Evolutionary conservation across 2,797 vertebrate genomes (phyloP).

Genomic region (Hydrolagus colliei): DNA sequence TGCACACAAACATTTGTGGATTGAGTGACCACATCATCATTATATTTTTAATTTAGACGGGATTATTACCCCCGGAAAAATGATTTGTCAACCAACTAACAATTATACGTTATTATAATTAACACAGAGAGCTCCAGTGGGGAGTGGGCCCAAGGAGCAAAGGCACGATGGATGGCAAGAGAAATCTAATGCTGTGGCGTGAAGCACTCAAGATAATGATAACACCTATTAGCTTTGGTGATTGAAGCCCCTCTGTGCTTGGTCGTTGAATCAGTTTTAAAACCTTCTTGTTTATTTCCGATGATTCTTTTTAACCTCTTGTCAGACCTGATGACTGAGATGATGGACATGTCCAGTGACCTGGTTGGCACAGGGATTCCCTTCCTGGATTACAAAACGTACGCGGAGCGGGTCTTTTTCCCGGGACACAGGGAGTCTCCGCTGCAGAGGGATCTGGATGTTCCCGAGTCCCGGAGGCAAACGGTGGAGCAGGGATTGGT

Average conservation of each 20-base stretch:
- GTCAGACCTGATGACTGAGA: conserved; percentile 94
- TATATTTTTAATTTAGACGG: no score
- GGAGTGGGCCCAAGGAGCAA: no score
- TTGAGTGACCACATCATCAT: no score
- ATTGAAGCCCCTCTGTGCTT: not conserved
- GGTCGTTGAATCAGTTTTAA: not conserved
- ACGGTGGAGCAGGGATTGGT: conserved; percentile 92
- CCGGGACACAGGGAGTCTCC: conserved; percentile 89
- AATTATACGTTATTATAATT: no score
- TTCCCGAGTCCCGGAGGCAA: conserved; percentile 82
- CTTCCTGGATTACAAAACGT: conserved; percentile 89
- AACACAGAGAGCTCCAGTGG: no score
- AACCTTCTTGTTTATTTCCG: not conserved
- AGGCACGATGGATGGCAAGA: no score
- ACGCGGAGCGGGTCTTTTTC: conserved; percentile 93
- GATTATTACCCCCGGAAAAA: no score
- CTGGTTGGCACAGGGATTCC: conserved; percentile 89
- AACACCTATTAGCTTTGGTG: not conserved
- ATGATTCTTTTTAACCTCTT: not conserved
- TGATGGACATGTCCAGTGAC: conserved; percentile 97
- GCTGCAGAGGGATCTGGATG: conserved; percentile 79
- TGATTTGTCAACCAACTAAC: no score
- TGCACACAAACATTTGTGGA: no score
- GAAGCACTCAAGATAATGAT: not conserved
- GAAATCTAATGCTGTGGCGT: no score